Evolutionary conservation across 2,888 invertebrate genomes (phyloP).

Genomic region (Dryomyza anilis): DNA sequence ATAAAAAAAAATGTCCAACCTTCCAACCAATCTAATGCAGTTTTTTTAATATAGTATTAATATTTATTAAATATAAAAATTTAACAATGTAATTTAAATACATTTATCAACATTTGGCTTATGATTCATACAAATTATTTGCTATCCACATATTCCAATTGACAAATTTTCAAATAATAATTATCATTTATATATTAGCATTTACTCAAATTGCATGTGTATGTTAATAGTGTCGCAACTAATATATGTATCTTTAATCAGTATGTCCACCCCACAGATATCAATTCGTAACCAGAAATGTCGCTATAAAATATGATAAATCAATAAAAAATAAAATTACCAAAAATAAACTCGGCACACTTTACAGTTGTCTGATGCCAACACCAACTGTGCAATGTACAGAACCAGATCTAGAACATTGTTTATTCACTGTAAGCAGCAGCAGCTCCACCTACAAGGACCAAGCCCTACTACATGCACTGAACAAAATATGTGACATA

Average conservation of each 20-base stretch:
- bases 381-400: not conserved
- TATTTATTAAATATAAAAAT: no score
- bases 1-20: no score
- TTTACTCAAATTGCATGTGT: not conserved
- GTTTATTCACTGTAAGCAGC: no score
- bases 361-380: not conserved
- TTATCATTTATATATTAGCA: not conserved
- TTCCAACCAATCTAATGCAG: no score
- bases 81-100: no score
- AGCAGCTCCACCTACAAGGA: slow-evolving; percentile 13
- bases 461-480: no score
- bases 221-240: not conserved
- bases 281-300: not conserved
- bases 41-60: no score
- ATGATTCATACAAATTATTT: no score
- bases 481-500: no score
- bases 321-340: slow-evolving; percentile 39
- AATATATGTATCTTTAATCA: not conserved
- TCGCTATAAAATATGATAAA: slow-evolving; percentile 37
- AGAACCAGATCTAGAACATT: not conserved
- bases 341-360: slow-evolving; percentile 11
- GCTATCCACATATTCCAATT: no score
- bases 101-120: no score
- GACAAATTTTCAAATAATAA: not conserved
- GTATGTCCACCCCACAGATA: not conserved